Base-by-base conservation (phyloP, 1,140 invertebrate genomes). In the Drosophila serrata region DNA sequence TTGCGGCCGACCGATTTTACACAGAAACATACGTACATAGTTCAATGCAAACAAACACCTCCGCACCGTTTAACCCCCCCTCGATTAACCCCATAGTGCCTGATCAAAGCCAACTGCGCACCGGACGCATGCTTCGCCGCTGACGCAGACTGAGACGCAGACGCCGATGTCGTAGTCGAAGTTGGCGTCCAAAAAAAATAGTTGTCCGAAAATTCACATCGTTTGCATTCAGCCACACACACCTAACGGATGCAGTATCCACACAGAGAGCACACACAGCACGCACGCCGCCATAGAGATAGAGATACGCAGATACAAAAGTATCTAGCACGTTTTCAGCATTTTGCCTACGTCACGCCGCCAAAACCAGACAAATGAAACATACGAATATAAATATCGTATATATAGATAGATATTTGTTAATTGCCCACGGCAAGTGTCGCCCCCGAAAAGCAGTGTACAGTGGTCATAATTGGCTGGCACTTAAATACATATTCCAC, bases 151-250 rank as follows among this genome's bases (percentile, higher is more conserved):
- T 15, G 12, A 37, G 17, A 9, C 49, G 49, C 29, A 51, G 31
- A 51, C 49, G 31, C 27, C 11, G 48, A 51, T 9, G 33, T 33
- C 33, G 33, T 2, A 33, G 33, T 45, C 39, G 46, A n/a, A 51
- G 31, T 58, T 49, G 70, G 19, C 74, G 61, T 56, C 70, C 60
- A 63, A 81, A 84, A 84, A 63, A 81, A 84, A 84, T 68, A 79
- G 72, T 73, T 84, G 61, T 53, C 68, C 76, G 48, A 72, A 88
- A 84, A 87, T 81, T 84, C 80, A 81, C 68, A 80, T 80, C 84
- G 82, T 88, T 88, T 88, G 84, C 84, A 88, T 88, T 75, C 84
- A 88, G 64, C 81, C 77, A 81, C 81, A 87, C 67, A 88, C 84
- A 88, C 85, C 84, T 88, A 88, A 90, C 84, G 84, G 84, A 88